These are phyloP conservation scores for Rhimphoctona megacephalus DNA, from an alignment of 2,888 invertebrate species.

Conservation along the genomic window DNA sequence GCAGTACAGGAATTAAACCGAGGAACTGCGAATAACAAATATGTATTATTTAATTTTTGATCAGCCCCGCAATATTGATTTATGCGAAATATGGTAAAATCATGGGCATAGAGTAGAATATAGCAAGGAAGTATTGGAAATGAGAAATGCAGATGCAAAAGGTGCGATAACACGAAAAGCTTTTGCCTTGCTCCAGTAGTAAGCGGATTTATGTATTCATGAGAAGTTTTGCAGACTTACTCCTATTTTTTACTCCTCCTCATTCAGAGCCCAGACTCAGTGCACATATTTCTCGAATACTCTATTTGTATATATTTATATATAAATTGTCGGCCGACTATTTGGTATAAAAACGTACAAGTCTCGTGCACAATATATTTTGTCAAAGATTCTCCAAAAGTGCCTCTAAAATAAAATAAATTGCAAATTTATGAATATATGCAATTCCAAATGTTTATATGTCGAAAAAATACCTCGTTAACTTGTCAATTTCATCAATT, in stretches of 20 bases:
- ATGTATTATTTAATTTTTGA: slow-evolving; percentile 23
- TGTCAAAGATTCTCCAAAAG: background rate
- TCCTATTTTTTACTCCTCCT: slow-evolving; percentile 16
- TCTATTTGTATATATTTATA: slow-evolving; percentile 14
- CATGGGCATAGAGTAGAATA: slow-evolving; percentile 21
- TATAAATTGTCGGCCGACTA: slow-evolving; percentile 2
- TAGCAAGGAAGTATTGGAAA: slow-evolving; percentile 52
- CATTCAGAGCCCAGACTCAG: slow-evolving; percentile 23
- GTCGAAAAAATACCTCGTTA: no score
- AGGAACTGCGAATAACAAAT: slow-evolving; percentile 42
- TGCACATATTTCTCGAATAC: slow-evolving; percentile 15
- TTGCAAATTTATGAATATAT: no score
- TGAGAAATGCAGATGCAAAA: slow-evolving; percentile 48
- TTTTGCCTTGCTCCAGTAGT: slow-evolving; percentile 61
- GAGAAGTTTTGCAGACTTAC: slow-evolving; percentile 57
- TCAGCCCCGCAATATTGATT: slow-evolving; percentile 47
- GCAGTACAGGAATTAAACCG: background rate
- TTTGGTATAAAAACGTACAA: slow-evolving; percentile 12
- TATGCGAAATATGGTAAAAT: slow-evolving; percentile 29
- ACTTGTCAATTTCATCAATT: no score
- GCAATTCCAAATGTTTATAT: no score
- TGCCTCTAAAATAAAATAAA: background rate
- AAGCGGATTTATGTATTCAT: slow-evolving; percentile 73
- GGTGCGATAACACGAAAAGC: slow-evolving; percentile 61
- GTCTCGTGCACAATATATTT: background rate